These are phyloP conservation scores for Mythimna pallens DNA, from an alignment of 2,888 invertebrate genomes.

Conservation along the genomic window DNA sequence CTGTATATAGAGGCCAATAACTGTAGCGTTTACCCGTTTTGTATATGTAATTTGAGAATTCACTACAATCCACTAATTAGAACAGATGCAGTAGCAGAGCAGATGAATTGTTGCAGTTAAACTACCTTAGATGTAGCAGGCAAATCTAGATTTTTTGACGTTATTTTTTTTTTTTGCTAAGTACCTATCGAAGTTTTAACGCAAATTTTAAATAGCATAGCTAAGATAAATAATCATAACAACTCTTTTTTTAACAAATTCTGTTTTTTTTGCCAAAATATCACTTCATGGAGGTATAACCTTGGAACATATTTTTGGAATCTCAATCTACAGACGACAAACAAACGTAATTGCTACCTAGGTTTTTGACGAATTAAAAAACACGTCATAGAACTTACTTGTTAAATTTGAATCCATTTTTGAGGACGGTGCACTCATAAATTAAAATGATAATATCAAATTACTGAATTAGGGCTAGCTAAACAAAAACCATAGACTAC, in stretches of 20 bases:
- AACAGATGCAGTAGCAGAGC: too few species aligned
- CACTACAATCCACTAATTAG: background rate
- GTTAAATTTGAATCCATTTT: slow-evolving; percentile 84
- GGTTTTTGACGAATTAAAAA: background rate
- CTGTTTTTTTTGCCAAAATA: slow-evolving; percentile 10
- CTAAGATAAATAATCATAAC: background rate
- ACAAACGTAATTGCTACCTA: background rate
- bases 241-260: background rate
- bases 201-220: background rate
- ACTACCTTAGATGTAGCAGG: background rate
- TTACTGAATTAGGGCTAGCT: slow-evolving; percentile 52
- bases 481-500: slow-evolving; percentile 41
- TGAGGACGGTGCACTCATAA: slow-evolving; percentile 64
- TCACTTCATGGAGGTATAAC: slow-evolving; percentile 31
- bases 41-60: background rate
- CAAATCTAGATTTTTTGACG: background rate
- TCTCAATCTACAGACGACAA: slow-evolving; percentile 12
- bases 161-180: background rate
- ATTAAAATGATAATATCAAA: slow-evolving; percentile 63
- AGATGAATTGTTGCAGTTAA: too few species aligned
- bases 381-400: slow-evolving; percentile 67
- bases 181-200: background rate
- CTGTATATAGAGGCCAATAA: too few species aligned
- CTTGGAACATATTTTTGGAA: slow-evolving; percentile 54
- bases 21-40: too few species aligned